Evolutionary conservation across 1,140 invertebrate species (phyloP).

Genomic region (Vollenhovia emeryi): DNA sequence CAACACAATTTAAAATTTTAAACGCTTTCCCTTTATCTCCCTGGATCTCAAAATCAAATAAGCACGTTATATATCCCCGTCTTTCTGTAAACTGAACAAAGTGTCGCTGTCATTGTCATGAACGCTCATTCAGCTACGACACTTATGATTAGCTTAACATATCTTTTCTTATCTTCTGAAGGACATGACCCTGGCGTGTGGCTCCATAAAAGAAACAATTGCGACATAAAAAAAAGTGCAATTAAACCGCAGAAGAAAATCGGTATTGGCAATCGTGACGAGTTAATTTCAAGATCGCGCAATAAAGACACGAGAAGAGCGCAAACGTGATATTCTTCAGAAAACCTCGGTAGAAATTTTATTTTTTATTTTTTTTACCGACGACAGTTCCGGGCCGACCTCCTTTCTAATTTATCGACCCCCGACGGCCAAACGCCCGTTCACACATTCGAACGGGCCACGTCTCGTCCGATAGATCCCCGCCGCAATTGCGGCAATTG

Average conservation of each 20-base stretch:
- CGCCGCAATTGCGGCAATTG: constrained; percentile 44
- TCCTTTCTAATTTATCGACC: constrained; percentile 58
- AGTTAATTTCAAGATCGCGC: background rate
- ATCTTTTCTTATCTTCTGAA: background rate
- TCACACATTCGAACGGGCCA: background rate
- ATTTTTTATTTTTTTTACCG: background rate
- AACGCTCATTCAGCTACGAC: background rate
- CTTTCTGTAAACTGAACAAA: no score
- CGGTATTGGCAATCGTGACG: background rate
- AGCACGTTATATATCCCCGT: no score
- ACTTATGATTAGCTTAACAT: background rate
- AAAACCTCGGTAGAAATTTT: background rate
- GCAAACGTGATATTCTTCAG: background rate
- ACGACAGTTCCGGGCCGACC: constrained; percentile 36
- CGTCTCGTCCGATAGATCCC: background rate
- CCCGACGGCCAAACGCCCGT: background rate
- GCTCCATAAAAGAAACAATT: no score
- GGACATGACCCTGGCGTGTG: background rate
- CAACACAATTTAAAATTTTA: background rate
- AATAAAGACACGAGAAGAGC: background rate
- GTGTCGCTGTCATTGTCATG: no score
- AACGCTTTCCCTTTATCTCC: background rate
- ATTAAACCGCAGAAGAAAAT: background rate
- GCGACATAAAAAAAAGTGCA: background rate
- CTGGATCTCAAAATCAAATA: background rate